phyloP scores from a whole-genome alignment of 2,888 invertebrate genomes.

The Erannis defoliaria region DNA sequence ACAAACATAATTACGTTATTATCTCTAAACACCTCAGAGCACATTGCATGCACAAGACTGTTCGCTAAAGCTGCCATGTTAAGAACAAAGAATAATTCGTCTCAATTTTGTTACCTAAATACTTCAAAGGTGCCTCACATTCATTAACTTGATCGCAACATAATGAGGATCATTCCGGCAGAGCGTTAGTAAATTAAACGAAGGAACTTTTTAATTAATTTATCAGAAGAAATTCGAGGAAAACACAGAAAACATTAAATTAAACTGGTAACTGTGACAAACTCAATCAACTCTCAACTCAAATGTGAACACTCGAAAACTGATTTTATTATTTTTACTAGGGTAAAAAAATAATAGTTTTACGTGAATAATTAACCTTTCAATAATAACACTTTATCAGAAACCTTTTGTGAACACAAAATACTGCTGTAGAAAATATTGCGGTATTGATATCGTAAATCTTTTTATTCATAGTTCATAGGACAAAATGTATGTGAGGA shows the following conservation, averaged over 20 bases:
- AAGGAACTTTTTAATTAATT: constrained; percentile 50
- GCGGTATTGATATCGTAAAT: too few species aligned
- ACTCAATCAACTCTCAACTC: not conserved
- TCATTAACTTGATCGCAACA: constrained; percentile 57
- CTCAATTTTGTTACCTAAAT: constrained; percentile 52
- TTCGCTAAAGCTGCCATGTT: constrained; percentile 10
- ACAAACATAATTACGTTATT: too few species aligned
- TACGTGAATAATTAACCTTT: too few species aligned
- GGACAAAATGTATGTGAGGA: too few species aligned
- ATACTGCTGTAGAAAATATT: too few species aligned
- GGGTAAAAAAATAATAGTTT: too few species aligned
- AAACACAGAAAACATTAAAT: constrained; percentile 4
- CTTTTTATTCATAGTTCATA: too few species aligned
- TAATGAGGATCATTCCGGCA: constrained; percentile 55
- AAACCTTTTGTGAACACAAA: too few species aligned
- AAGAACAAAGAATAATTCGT: constrained; percentile 54
- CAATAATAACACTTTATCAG: too few species aligned
- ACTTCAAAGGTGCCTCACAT: constrained; percentile 58
- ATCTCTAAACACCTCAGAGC: too few species aligned
- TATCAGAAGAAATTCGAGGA: constrained; percentile 14
- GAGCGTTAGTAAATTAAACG: constrained; percentile 51
- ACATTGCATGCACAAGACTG: not conserved
- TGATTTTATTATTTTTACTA: too few species aligned
- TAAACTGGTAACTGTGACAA: not conserved
- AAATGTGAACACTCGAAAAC: too few species aligned